Evolutionary conservation across 2,888 invertebrate genomes (phyloP).

Genomic region (Rhagophthalmus giganteus): DNA sequence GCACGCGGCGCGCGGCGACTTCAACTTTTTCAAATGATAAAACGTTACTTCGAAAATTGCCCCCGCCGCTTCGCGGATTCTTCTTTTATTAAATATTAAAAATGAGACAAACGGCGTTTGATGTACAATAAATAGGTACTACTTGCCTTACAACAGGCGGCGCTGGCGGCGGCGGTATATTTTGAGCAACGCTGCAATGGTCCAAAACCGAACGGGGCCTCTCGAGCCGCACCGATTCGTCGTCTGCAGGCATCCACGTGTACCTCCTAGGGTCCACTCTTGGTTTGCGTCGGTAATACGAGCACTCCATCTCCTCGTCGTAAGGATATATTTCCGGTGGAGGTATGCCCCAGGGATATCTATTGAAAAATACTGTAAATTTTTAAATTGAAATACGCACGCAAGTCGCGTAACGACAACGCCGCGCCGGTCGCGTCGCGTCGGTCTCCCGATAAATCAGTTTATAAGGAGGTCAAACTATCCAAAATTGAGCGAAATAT

Average conservation of each 20-base stretch:
- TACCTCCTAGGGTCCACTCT: conserved; percentile 76
- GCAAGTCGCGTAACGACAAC: no score
- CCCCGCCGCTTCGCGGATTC: no score
- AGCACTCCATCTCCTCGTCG: conserved; percentile 75
- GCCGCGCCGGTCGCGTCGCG: no score
- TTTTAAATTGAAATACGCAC: background rate
- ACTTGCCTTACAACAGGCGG: conserved; percentile 61
- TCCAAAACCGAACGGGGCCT: conserved; percentile 61
- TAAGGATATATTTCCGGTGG: conserved; percentile 65
- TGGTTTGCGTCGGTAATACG: conserved; percentile 79
- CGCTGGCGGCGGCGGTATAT: conserved; percentile 60
- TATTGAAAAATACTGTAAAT: conserved; percentile 36
- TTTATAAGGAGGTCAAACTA: no score
- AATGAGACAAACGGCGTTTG: no score
- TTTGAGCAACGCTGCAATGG: conserved; percentile 56
- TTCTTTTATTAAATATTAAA: no score
- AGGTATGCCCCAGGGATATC: conserved; percentile 64
- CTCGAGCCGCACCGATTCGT: conserved; percentile 72
- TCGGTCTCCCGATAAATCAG: no score
- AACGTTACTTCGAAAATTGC: no score
- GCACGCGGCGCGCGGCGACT: no score
- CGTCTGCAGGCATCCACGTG: conserved; percentile 79
- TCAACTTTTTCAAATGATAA: no score
- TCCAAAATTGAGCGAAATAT: no score
- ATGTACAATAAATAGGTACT: conserved; percentile 60